Evolutionary conservation across 2,888 invertebrate genomes (phyloP).

Genomic region (Busseola fusca): DNA sequence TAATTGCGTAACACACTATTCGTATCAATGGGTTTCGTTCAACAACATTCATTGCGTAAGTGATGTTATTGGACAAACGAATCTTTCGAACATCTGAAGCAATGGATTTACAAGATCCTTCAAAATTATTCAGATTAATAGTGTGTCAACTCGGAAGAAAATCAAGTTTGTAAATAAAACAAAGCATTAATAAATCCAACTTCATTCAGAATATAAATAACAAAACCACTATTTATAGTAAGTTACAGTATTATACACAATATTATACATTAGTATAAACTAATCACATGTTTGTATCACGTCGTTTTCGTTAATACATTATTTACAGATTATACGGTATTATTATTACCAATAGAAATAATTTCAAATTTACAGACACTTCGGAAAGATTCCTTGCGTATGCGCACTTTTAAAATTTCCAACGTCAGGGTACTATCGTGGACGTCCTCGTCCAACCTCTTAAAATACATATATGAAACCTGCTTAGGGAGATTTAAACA

Average conservation of each 20-base stretch:
- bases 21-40: no score
- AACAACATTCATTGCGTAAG: no score
- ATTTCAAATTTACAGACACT: neutral
- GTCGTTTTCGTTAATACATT: conserved; percentile 22
- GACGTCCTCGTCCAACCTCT: neutral
- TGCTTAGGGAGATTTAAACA: neutral
- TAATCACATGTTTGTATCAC: conserved; percentile 58
- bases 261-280: conserved; percentile 40
- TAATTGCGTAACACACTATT: no score
- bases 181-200: conserved; percentile 49
- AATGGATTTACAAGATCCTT: no score
- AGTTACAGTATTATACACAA: conserved; percentile 43
- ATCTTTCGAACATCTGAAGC: no score
- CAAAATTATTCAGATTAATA: no score
- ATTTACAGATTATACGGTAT: conserved; percentile 2
- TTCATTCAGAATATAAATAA: conserved; percentile 54
- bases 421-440: neutral
- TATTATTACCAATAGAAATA: neutral
- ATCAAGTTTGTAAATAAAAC: conserved; percentile 32
- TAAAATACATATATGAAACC: neutral
- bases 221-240: conserved; percentile 53
- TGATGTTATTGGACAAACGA: no score
- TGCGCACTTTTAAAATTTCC: neutral
- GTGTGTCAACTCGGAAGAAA: neutral
- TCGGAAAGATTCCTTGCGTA: neutral